Base-by-base conservation (phyloP, 1,140 invertebrate species). In the Callitettix versicolor region DNA sequence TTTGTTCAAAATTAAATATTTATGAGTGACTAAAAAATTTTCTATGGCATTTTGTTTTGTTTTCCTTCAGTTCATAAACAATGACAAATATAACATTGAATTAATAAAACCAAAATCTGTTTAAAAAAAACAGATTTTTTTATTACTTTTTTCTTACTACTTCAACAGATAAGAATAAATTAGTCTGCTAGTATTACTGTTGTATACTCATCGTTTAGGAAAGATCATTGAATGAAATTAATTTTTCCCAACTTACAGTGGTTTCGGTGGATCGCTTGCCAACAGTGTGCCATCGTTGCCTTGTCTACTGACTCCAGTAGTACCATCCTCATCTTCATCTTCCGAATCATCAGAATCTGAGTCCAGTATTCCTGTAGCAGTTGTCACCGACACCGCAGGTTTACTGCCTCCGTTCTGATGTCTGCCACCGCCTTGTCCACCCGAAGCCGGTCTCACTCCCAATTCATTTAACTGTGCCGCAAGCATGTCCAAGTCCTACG, bases 251-350 rank as follows among this genome's bases (percentile, higher is more conserved):
- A 84, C 91, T 88, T 79, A 95, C 91, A 97, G 79, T 62, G 95
- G 93, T 69, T 95, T 91, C 3, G 93, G 91, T 20, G 93, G 92
- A 74, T 98, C 94, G 64, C 91, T 95, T 34, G 94, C 94, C 5
- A 96, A 76, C 24, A 97, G 73, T 1, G 94, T 97, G 48, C 94
- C 95, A 73, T 97, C 92, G 64, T 92, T 92, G 57, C 87, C 76
- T 33, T 74, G 70, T 34, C 73, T 72, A 21, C 73, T 77, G 54
- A 79, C 77, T 44, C 74, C 77, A 40, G 75, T 74, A 54, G 76
- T 78, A 40, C 73, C 74, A 54, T 58, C 61, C 6, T 66, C 63
- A 26, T 64, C 64, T 18, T 64, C 61, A 49, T 75, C 74, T 52
- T 75, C 73, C 57, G 74, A 73, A 57, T 71, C 69, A 47, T 71